These are phyloP conservation scores for Trichogramma pretiosum DNA, from an alignment of 1,140 invertebrate species.

Conservation along the genomic window DNA sequence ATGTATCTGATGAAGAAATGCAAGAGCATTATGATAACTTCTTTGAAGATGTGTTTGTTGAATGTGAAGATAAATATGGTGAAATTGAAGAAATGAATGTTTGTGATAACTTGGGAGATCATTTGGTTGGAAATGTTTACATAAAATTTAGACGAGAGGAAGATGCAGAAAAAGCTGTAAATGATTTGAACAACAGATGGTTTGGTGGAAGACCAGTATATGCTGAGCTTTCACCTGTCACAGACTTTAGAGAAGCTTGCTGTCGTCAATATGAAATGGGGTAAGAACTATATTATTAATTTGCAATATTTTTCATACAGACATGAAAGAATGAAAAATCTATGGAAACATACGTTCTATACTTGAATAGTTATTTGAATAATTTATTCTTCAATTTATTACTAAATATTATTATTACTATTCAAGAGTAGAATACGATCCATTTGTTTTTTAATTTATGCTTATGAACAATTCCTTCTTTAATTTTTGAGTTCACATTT, in stretches of 20 bases:
- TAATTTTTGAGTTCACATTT: too few relatives aligned
- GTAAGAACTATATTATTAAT: constrained; percentile 35
- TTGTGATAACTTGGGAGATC: constrained; percentile 97
- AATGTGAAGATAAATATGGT: constrained; percentile 97
- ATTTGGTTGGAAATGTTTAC: constrained; percentile 96
- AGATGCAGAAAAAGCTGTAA: constrained; percentile 94
- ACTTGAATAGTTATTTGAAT: constrained; percentile 1
- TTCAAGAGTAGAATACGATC: too few relatives aligned
- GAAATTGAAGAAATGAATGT: constrained; percentile 99
- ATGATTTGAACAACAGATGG: constrained; percentile 96
- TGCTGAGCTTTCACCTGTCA: constrained; percentile 95
- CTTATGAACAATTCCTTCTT: too few relatives aligned
- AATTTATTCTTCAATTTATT: background rate
- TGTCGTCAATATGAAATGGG: constrained; percentile 99
- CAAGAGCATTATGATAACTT: constrained; percentile 99
- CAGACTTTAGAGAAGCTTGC: constrained; percentile 97
- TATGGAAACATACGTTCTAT: too few relatives aligned
- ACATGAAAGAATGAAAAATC: constrained; percentile 1
- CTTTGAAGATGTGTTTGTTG: constrained; percentile 98
- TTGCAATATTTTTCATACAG: background rate
- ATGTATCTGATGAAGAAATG: constrained; percentile 94
- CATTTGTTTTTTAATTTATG: too few relatives aligned
- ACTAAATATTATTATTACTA: too few relatives aligned
- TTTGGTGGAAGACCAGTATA: constrained; percentile 97
- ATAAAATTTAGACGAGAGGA: constrained; percentile 98